These are phyloP conservation scores for Gymnopithys bicolor DNA, from an alignment of 2,797 vertebrate species.

Conservation along the genomic window DNA sequence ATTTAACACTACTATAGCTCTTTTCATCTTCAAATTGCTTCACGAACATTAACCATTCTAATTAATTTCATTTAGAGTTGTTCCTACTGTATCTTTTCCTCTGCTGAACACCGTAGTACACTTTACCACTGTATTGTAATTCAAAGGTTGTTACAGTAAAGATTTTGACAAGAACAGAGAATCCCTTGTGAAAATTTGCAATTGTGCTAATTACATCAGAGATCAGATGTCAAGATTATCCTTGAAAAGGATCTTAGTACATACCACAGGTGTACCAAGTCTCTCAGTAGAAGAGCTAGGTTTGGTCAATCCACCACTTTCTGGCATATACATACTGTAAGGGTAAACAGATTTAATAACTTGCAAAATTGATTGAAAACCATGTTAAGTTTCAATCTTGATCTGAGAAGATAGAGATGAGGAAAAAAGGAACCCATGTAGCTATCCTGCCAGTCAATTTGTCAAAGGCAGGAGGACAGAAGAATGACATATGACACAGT, in stretches of 20 bases:
- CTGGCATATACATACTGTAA: background rate
- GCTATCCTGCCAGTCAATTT: conserved; percentile 13
- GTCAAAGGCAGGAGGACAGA: conserved; percentile 42
- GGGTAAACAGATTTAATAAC: conserved; percentile 42
- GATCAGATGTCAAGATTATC: conserved; percentile 60
- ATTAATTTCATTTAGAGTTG: conserved; percentile 74
- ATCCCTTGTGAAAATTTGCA: conserved; percentile 72
- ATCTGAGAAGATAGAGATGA: conserved; percentile 8
- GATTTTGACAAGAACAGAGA: conserved; percentile 75
- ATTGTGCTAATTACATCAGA: conserved; percentile 72
- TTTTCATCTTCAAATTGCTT: conserved; percentile 63
- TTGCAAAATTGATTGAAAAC: conserved; percentile 28
- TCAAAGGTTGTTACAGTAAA: conserved; percentile 71
- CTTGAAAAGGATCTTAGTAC: conserved; percentile 47
- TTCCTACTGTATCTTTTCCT: conserved; percentile 61
- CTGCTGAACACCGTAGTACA: conserved; percentile 43
- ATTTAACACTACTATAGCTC: conserved; percentile 53
- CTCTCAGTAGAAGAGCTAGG: conserved; percentile 34
- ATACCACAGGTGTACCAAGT: background rate
- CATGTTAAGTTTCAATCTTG: conserved; percentile 34
- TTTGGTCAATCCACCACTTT: conserved; percentile 40
- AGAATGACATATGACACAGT: conserved; percentile 25
- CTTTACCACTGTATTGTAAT: conserved; percentile 72
- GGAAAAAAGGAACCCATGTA: conserved; percentile 2
- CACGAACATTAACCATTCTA: conserved; percentile 61